Conservation (phyloP, 2,888 invertebrate genomes). For the Meta bourneti region DNA sequence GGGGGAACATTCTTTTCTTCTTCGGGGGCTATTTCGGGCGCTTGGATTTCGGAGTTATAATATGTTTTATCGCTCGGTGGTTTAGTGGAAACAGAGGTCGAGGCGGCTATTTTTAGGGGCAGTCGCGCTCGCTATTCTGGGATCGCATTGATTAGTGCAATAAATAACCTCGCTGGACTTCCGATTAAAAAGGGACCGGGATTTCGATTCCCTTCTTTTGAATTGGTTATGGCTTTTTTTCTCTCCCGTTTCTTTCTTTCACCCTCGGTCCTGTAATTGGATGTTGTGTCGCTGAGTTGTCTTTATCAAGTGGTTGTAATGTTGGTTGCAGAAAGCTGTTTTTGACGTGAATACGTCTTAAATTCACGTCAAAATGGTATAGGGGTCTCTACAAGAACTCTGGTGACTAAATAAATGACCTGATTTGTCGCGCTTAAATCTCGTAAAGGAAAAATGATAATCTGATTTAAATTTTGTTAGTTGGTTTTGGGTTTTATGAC, state of each 20-base stretch:
- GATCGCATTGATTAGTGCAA: conserved; percentile 45
- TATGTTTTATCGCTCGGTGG: conserved; percentile 41
- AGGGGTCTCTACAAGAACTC: too few relatives aligned
- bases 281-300: background rate
- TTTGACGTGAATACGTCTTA: too few relatives aligned
- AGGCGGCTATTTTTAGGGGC: conserved; percentile 47
- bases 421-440: too few relatives aligned
- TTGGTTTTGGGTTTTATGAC: too few relatives aligned
- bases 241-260: background rate
- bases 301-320: background rate
- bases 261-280: background rate
- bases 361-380: too few relatives aligned
- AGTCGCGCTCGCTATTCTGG: conserved; percentile 33
- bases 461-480: too few relatives aligned
- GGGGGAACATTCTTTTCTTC: conserved; percentile 39
- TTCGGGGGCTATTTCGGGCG: conserved; percentile 45
- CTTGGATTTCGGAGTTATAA: conserved; percentile 22
- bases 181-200: conserved; percentile 20
- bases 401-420: too few relatives aligned
- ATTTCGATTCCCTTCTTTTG: background rate
- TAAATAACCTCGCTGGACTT: conserved; percentile 53
- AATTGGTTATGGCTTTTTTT: background rate
- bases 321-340: too few relatives aligned
- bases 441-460: too few relatives aligned
- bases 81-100: conserved; percentile 35